phyloP scores from a whole-genome alignment of 2,113 vertebrate species.

The Cyprinodon brontotheroides region DNA sequence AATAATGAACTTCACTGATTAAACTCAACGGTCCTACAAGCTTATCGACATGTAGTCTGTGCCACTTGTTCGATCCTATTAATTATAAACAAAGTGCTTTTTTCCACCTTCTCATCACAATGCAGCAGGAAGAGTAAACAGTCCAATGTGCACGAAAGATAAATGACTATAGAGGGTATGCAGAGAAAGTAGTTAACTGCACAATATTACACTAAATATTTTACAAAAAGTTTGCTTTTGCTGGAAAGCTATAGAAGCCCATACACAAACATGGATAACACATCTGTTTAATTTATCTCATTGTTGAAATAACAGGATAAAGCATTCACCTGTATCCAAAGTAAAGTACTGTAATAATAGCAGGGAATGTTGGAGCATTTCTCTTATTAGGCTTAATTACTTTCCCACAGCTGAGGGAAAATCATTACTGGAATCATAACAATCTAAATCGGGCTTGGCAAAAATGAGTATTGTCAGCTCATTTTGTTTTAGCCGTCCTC shows the following conservation, averaged over 20 bases:
- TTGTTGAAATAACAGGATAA: conserved; percentile 34
- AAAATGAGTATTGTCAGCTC: conserved; percentile 65
- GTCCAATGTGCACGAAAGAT: conserved; percentile 8
- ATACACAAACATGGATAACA: conserved; percentile 28
- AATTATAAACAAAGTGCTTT: conserved; percentile 50
- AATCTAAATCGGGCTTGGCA: conserved; percentile 54
- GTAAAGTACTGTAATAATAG: conserved; percentile 25
- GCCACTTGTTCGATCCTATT: conserved; percentile 52
- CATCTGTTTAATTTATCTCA: conserved; percentile 33
- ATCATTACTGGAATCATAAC: conserved; percentile 55
- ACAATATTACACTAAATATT: not conserved
- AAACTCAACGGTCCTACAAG: conserved; percentile 51
- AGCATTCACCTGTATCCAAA: conserved; percentile 42
- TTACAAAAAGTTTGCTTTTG: conserved; percentile 2
- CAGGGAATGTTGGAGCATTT: conserved; percentile 13
- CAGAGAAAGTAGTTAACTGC: not conserved
- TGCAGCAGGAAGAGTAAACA: conserved; percentile 22
- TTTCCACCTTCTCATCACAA: conserved; percentile 40
- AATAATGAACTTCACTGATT: conserved; percentile 31
- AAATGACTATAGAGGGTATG: conserved; percentile 9
- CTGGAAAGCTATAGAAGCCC: not conserved
- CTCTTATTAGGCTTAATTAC: conserved; percentile 62
- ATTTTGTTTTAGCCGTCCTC: conserved; percentile 64
- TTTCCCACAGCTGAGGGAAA: conserved; percentile 49
- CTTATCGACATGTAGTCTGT: conserved; percentile 48